Conservation (phyloP, 2,888 invertebrate genomes). For the Xestobium rufovillosum region DNA sequence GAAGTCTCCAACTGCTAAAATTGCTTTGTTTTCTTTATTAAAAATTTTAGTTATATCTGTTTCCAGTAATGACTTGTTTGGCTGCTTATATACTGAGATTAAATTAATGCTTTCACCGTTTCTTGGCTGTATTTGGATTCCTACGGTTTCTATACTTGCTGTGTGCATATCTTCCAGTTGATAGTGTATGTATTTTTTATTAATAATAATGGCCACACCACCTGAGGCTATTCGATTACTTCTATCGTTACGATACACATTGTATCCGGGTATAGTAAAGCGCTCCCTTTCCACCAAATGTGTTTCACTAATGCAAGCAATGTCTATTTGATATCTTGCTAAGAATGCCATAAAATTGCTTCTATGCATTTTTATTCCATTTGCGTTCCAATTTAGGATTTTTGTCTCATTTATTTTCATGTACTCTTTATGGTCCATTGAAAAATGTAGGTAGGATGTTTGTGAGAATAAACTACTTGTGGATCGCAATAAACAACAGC, state of each 20-base stretch:
- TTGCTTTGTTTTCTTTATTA: not conserved
- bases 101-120: not conserved
- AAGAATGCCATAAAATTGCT: not conserved
- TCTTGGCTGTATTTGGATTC: not conserved
- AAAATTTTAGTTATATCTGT: not conserved
- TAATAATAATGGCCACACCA: too few relatives aligned
- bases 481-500: too few relatives aligned
- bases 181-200: too few relatives aligned
- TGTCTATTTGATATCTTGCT: not conserved
- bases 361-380: not conserved
- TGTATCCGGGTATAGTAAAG: not conserved
- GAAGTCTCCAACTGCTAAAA: not conserved
- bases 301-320: not conserved
- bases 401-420: not conserved
- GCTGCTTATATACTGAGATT: not conserved
- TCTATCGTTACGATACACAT: not conserved
- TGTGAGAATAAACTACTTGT: too few relatives aligned
- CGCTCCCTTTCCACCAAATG: not conserved
- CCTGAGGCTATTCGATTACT: not conserved
- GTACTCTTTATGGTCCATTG: not conserved
- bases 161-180: too few relatives aligned
- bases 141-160: too few relatives aligned
- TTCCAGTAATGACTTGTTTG: not conserved
- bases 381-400: slow-evolving; percentile 2
- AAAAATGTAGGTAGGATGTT: not conserved